Conservation (phyloP, 2,888 invertebrate genomes). For the Maniola hyperantus region DNA sequence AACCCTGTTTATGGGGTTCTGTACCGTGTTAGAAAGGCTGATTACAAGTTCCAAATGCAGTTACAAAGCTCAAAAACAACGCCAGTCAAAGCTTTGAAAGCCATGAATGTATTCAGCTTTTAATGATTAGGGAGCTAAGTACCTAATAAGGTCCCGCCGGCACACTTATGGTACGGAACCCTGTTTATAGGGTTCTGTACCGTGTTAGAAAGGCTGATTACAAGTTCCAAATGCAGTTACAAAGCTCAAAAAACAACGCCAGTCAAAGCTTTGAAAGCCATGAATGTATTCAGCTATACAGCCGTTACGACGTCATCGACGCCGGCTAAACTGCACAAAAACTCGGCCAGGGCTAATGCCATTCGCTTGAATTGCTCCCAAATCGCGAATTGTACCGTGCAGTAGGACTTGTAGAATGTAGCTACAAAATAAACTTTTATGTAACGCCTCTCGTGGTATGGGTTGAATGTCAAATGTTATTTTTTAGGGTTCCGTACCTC, state of each 20-base stretch:
- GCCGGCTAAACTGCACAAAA: slow-evolving; percentile 22
- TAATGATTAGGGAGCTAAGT: too few relatives aligned
- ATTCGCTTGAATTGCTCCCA: slow-evolving; percentile 25
- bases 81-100: slow-evolving; percentile 6
- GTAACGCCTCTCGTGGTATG: neutral
- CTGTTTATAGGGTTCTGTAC: too few relatives aligned
- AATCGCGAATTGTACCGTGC: slow-evolving; percentile 25
- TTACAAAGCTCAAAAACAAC: slow-evolving; percentile 5
- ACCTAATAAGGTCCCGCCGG: too few relatives aligned
- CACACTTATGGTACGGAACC: neutral
- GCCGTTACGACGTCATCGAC: slow-evolving; percentile 10
- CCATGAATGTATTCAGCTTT: slow-evolving; percentile 14
- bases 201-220: neutral
- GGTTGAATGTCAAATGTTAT: neutral
- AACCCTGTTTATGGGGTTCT: too few relatives aligned
- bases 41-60: slow-evolving; percentile 1
- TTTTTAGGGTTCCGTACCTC: too few relatives aligned
- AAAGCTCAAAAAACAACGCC: slow-evolving; percentile 4
- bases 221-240: slow-evolving; percentile 2
- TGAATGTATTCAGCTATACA: slow-evolving; percentile 13
- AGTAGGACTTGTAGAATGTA: slow-evolving; percentile 11
- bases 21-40: too few relatives aligned
- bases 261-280: slow-evolving; percentile 3
- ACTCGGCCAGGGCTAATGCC: slow-evolving; percentile 28
- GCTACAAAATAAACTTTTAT: slow-evolving; percentile 28